A percentile compares a stretch with the other conserved stretches of the same genome.
Evolutionary conservation across 2,113 vertebrate species (phyloP).

Genomic region (Phocoena sinus): DNA sequence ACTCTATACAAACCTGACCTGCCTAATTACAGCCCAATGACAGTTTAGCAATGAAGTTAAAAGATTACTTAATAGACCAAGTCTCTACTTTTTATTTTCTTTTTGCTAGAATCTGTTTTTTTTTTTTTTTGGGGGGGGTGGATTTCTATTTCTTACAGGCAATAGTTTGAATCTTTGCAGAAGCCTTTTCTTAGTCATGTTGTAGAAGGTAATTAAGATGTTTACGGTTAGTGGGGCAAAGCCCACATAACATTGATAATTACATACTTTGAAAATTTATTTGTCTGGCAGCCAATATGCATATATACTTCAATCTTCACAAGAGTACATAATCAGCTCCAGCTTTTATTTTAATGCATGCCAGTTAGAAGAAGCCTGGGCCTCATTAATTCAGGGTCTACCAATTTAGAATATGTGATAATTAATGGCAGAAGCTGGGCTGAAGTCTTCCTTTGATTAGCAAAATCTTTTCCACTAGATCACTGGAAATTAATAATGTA

Average conservation of each 20-base stretch:
- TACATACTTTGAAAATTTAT: background rate
- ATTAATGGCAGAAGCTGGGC: conserved; percentile 46
- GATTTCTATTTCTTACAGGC: conserved; percentile 13
- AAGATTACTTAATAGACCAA: background rate
- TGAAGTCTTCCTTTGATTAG: conserved; percentile 53
- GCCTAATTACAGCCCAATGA: background rate
- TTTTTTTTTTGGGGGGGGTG: background rate
- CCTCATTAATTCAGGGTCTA: conserved; percentile 44
- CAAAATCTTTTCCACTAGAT: conserved; percentile 39
- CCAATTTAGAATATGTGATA: conserved; percentile 38
- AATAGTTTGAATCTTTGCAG: background rate
- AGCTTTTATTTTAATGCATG: conserved; percentile 31
- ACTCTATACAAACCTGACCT: background rate
- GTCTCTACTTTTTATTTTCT: conserved; percentile 8
- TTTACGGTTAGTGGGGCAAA: background rate
- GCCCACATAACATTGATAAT: background rate
- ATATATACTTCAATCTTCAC: background rate
- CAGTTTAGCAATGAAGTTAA: background rate
- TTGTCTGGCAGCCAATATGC: background rate
- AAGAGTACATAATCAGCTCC: conserved; percentile 8
- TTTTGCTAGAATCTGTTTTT: background rate
- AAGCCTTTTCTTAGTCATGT: background rate
- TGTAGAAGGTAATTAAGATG: background rate
- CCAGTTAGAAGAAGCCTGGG: background rate
- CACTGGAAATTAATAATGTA: conserved; percentile 50